Percentiles rank a stretch among this genome's conserved stretches.
These are phyloP conservation scores for Drosophila saltans DNA, from an alignment of 1,140 invertebrate species.

Conservation along the genomic window DNA sequence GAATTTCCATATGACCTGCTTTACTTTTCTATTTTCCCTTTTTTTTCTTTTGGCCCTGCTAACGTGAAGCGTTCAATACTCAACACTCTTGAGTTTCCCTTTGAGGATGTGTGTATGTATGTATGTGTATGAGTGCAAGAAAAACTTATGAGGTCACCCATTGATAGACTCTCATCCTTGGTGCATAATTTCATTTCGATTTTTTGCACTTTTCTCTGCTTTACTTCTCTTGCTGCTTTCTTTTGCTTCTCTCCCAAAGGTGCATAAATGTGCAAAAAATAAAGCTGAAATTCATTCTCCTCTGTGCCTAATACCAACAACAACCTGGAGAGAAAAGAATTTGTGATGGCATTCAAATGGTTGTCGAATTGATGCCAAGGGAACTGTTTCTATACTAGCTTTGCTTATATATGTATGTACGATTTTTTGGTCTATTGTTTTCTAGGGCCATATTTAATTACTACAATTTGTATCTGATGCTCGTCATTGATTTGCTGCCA, in stretches of 20 bases:
- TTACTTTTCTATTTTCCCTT: conserved; percentile 31
- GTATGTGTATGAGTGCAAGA: not conserved
- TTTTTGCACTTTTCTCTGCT: conserved; percentile 13
- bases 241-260: not conserved
- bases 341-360: conserved; percentile 32
- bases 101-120: not conserved
- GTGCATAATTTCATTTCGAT: conserved; percentile 46
- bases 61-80: conserved; percentile 34
- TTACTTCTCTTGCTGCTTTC: not conserved
- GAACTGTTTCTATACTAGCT: conserved; percentile 4
- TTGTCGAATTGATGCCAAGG: conserved; percentile 36
- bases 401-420: not conserved
- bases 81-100: conserved; percentile 51
- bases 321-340: not conserved
- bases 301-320: not conserved
- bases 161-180: conserved; percentile 22
- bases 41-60: not conserved
- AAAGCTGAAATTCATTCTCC: conserved; percentile 4
- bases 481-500: conserved; percentile 25
- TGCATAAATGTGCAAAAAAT: conserved; percentile 1
- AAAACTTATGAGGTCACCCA: conserved; percentile 16
- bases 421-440: conserved; percentile 13
- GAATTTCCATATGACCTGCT: conserved; percentile 78
- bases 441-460: conserved; percentile 45
- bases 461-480: conserved; percentile 17